Conservation (phyloP, 2,888 invertebrate species). For the Coecobrya sp. region DNA sequence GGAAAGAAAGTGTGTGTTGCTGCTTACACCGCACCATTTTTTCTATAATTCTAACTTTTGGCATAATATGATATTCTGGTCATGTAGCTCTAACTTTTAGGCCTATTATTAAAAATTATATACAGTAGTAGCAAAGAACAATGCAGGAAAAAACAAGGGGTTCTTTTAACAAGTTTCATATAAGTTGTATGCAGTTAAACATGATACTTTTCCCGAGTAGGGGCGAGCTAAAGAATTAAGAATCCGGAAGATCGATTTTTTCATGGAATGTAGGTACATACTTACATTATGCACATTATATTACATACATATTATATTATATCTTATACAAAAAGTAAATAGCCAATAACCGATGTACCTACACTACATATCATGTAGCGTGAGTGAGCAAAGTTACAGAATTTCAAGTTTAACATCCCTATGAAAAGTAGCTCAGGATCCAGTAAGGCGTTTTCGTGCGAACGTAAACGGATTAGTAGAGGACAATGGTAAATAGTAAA, state of each 20-base stretch:
- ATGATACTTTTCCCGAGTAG: constrained; percentile 59
- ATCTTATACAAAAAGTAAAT: not conserved
- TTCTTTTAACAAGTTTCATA: not conserved
- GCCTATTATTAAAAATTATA: constrained; percentile 64
- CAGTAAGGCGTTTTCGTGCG: not conserved
- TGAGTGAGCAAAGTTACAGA: not conserved
- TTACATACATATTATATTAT: not conserved
- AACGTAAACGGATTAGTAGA: not conserved
- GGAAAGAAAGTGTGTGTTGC: not conserved
- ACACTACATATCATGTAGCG: not conserved
- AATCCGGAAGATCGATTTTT: constrained; percentile 79
- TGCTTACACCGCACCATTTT: no score
- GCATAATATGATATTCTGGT: not conserved
- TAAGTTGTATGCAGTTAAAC: constrained; percentile 16
- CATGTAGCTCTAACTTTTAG: constrained; percentile 51
- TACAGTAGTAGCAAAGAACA: constrained; percentile 32
- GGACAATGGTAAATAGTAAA: no score
- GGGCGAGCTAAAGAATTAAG: constrained; percentile 60
- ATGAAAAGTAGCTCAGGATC: not conserved
- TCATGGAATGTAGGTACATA: not conserved
- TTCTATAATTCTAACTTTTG: no score
- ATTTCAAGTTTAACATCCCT: no score
- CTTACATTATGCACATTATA: not conserved
- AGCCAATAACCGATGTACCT: not conserved
- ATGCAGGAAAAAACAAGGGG: constrained; percentile 9